phyloP scores from a whole-genome alignment of 2,888 invertebrate genomes.

The Phyllotreta cruciferae region DNA sequence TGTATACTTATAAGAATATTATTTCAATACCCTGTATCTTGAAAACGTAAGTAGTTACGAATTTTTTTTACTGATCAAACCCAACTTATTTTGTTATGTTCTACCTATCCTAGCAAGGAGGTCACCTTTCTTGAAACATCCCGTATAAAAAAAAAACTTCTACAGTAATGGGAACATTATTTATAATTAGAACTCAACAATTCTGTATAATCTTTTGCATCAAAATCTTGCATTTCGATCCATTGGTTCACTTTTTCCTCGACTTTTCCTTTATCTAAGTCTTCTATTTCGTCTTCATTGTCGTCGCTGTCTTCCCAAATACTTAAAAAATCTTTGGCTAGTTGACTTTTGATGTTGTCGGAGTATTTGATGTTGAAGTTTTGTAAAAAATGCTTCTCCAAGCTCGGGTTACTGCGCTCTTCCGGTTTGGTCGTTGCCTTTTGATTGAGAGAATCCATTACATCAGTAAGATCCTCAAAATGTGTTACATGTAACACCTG shows the following conservation, averaged over 20 bases:
- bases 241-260: conserved; percentile 47
- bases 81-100: no score
- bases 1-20: no score
- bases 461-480: conserved; percentile 38
- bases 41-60: no score
- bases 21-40: no score
- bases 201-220: conserved; percentile 23
- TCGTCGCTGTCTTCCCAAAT: conserved; percentile 46
- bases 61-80: no score
- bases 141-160: no score
- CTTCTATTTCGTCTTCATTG: conserved; percentile 32
- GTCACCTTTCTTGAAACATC: no score
- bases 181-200: not conserved
- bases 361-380: conserved; percentile 35
- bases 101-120: no score
- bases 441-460: not conserved
- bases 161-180: not conserved
- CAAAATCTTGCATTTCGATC: conserved; percentile 43
- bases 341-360: conserved; percentile 38
- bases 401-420: conserved; percentile 27
- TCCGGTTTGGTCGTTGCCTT: conserved; percentile 14
- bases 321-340: conserved; percentile 44
- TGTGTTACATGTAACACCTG: conserved; percentile 38
- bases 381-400: conserved; percentile 35
- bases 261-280: conserved; percentile 42